Conservation (phyloP, 2,797 vertebrate species). For the Lycodopsis pacificus region DNA sequence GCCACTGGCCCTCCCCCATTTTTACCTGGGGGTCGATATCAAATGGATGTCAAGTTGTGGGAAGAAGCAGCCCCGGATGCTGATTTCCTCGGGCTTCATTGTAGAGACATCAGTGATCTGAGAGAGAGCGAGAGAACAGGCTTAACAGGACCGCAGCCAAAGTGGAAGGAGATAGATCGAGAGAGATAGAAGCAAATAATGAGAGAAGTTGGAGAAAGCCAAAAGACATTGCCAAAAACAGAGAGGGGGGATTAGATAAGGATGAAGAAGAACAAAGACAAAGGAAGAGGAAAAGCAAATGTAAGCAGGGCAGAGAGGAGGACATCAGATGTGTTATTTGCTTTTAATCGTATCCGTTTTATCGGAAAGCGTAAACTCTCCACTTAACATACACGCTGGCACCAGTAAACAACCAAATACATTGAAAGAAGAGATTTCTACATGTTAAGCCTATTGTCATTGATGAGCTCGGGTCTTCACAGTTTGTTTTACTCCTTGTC, state of each 20-base stretch:
- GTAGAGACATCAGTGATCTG: slow-evolving; percentile 44
- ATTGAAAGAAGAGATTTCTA: slow-evolving; percentile 6
- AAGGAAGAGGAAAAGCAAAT: slow-evolving; percentile 6
- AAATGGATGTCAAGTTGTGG: slow-evolving; percentile 49
- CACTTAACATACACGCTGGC: slow-evolving; percentile 15
- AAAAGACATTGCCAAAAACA: slow-evolving; percentile 24
- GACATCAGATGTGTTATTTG: not conserved
- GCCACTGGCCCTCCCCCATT: not conserved
- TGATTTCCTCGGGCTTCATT: slow-evolving; percentile 25
- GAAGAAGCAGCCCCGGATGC: slow-evolving; percentile 44
- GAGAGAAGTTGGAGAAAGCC: slow-evolving; percentile 46
- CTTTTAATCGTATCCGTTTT: slow-evolving; percentile 14
- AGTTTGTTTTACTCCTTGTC: not conserved
- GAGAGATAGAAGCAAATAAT: slow-evolving; percentile 53
- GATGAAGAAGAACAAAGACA: slow-evolving; percentile 12
- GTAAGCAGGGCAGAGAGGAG: not conserved
- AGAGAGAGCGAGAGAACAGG: slow-evolving; percentile 26
- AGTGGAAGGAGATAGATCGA: slow-evolving; percentile 40
- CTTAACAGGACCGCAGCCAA: slow-evolving; percentile 49
- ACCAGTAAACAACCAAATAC: not conserved
- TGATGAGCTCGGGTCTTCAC: not conserved
- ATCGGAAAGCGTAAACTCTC: slow-evolving; percentile 21
- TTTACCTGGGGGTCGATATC: not conserved
- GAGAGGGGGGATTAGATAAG: slow-evolving; percentile 19
- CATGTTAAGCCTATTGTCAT: not conserved